A percentile compares a stretch with the other conserved stretches of the same genome.
Evolutionary conservation across 2,888 invertebrate species (phyloP).

Genomic region (Oscheius onirici): DNA sequence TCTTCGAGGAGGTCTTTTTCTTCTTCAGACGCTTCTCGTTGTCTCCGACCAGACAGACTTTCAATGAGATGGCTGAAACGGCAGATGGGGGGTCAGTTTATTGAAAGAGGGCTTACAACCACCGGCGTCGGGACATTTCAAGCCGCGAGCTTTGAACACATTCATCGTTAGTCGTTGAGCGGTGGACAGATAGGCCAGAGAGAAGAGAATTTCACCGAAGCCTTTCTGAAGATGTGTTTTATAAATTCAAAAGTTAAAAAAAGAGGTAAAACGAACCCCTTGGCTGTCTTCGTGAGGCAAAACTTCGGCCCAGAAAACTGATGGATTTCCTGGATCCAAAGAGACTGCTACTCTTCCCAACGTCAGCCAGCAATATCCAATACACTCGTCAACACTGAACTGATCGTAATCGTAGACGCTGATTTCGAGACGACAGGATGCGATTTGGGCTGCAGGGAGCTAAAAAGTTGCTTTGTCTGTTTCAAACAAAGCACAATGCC

Average conservation of each 20-base stretch:
- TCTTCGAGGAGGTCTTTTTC: constrained; percentile 68
- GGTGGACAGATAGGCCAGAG: constrained; percentile 76
- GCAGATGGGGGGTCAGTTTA: not conserved
- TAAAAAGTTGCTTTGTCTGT: constrained; percentile 20
- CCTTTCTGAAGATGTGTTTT: constrained; percentile 71
- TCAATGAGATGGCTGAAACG: constrained; percentile 61
- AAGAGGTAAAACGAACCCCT: constrained; percentile 35
- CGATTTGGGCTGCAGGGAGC: constrained; percentile 55
- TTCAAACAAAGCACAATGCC: constrained; percentile 41
- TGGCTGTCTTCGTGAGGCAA: constrained; percentile 71
- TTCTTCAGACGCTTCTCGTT: constrained; percentile 64
- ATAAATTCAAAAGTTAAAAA: not conserved
- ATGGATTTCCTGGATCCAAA: constrained; percentile 56
- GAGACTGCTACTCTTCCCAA: constrained; percentile 60
- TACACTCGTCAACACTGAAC: constrained; percentile 67
- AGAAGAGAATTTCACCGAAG: constrained; percentile 77
- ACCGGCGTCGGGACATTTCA: constrained; percentile 64
- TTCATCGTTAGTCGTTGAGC: constrained; percentile 78
- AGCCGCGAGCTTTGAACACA: constrained; percentile 76
- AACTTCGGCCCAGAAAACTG: constrained; percentile 71
- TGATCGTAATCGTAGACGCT: constrained; percentile 70
- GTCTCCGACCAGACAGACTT: constrained; percentile 60
- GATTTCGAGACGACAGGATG: constrained; percentile 64
- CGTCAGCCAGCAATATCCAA: constrained; percentile 70
- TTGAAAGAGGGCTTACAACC: constrained; percentile 39